Evolutionary conservation across 2,797 vertebrate species (phyloP), one percentile per base, ranked within the genome.

Genomic region (Galaxias olidus): DNA sequence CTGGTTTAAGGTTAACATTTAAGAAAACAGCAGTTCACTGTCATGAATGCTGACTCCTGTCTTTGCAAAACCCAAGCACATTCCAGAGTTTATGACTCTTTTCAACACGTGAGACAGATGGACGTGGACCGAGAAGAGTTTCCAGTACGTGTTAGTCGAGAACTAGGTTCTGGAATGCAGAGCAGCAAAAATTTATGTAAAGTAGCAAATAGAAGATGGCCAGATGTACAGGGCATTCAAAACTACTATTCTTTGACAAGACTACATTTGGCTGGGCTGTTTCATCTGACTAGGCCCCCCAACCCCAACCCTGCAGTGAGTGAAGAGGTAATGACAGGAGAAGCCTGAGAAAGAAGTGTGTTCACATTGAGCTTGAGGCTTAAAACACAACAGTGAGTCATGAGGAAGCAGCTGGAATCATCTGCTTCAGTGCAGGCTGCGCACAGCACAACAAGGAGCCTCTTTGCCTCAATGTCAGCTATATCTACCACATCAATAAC

Each of bases 21-120:
- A 17, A 54, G 13, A 40, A 51, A 46, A 77, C 76, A 76, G 68
- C 69, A 69, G 71, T 51, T 76, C 47, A 45, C 43, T 2, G 41
- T 65, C 41, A 78, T 20, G 20, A 61, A 56, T 30, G 14, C 8
- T 17, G 56, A 58, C 44, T 47, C 65, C 49, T 57, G 8, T 19
- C 51, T 81, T 82, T 78, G 61, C 20, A 52, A 68, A 78, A 78
- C 44, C 63, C 50, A 52, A 50, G 52, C 44, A 60, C 69, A 66
- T 73, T 75, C 65, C 66, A 63, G 14, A n/a, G 51, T 82, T 83
- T 76, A 76, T 9, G 20, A 57, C 54, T 54, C 63, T 40, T 9
- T 14, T 55, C 20, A 55, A 20, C 52, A 30, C n/a, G 14, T 30
- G n/a, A 30, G 30, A 52, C 15, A 11, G 20, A 14, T 30, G 19